Conservation (phyloP, 1,140 invertebrate species). For the Akabosia matsudoensis region DNA sequence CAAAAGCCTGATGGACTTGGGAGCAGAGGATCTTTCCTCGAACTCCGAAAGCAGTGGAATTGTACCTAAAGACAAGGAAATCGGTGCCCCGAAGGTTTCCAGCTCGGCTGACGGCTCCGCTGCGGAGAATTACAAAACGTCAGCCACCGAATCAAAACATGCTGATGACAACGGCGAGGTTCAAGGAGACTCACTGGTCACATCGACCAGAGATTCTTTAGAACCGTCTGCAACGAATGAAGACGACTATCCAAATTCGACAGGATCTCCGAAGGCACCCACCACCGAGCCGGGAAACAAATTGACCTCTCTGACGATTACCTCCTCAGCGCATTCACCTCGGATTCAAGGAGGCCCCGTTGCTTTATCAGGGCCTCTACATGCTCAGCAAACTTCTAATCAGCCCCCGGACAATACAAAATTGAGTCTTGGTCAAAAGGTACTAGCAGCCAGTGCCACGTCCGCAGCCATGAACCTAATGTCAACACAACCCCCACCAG, state of each 20-base stretch:
- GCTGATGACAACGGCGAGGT: background rate
- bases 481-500: background rate
- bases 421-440: too few species aligned
- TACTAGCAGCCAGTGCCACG: background rate
- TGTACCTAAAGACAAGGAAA: background rate
- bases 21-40: background rate
- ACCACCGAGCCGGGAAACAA: background rate
- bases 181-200: background rate
- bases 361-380: background rate
- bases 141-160: background rate
- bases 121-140: background rate
- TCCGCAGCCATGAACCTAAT: background rate
- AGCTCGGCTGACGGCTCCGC: conserved; percentile 3
- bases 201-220: conserved; percentile 3
- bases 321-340: background rate
- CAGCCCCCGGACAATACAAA: too few species aligned
- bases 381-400: background rate
- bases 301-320: background rate
- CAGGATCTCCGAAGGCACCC: background rate
- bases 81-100: conserved; percentile 1
- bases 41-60: background rate
- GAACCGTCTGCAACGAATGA: background rate
- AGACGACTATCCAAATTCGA: background rate
- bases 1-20: background rate
- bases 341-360: background rate